phyloP scores from a whole-genome alignment of 2,113 vertebrate species.

The Chaetorhynchus papuensis region DNA sequence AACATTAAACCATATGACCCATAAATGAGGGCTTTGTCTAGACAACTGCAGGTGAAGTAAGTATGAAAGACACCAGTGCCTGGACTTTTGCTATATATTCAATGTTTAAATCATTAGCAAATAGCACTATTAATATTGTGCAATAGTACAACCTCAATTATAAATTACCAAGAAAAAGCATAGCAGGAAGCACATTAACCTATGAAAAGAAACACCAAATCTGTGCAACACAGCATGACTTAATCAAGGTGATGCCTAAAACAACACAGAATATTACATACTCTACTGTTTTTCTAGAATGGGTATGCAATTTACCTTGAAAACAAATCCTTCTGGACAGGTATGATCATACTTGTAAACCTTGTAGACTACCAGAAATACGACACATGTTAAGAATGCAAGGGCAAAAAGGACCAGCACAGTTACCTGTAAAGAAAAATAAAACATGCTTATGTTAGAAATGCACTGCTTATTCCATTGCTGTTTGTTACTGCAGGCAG shows the following conservation, averaged over 20 bases:
- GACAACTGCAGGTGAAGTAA: background rate
- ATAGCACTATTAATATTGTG: background rate
- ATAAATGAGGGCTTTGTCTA: background rate
- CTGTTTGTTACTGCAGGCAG: background rate
- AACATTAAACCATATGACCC: background rate
- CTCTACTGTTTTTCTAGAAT: background rate
- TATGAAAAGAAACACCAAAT: background rate
- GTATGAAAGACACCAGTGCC: background rate
- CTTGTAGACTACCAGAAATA: constrained; percentile 97
- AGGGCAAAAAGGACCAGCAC: constrained; percentile 92
- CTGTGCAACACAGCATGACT: background rate
- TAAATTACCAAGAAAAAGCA: background rate
- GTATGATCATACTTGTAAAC: constrained; percentile 95
- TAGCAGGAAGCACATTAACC: background rate
- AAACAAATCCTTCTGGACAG: constrained; percentile 90
- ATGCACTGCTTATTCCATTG: background rate
- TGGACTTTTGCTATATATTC: background rate
- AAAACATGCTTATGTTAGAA: background rate
- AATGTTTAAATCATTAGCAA: background rate
- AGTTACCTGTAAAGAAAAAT: constrained; percentile 78
- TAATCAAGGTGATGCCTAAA: background rate
- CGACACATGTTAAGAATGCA: constrained; percentile 91
- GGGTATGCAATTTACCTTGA: constrained; percentile 75
- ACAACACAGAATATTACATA: background rate
- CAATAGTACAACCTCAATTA: background rate